Conservation (phyloP, 2,797 vertebrate genomes). For the Podargus strigoides region DNA sequence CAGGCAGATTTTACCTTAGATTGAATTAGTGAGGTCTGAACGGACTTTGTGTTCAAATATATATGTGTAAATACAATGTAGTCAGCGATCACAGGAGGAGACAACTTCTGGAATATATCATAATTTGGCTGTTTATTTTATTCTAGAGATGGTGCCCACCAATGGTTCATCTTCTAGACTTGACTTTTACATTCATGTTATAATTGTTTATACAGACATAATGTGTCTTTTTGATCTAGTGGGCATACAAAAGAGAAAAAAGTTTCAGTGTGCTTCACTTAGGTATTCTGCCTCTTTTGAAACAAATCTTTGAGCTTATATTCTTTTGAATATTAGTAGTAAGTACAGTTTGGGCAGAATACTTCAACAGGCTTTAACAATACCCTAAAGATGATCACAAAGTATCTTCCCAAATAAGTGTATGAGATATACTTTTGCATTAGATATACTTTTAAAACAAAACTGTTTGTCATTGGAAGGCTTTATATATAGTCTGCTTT, state of each 20-base stretch:
- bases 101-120: neutral
- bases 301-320: neutral
- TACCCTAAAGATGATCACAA: neutral
- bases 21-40: neutral
- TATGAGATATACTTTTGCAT: neutral
- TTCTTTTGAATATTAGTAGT: neutral
- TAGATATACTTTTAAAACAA: neutral
- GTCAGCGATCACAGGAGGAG: neutral
- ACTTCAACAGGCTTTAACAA: neutral
- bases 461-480: conserved; percentile 14
- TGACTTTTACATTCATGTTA: conserved; percentile 24
- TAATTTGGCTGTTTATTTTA: neutral
- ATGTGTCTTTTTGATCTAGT: neutral
- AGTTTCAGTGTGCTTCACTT: neutral
- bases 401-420: neutral
- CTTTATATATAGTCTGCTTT: neutral
- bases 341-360: neutral
- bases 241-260: conserved; percentile 7
- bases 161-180: neutral
- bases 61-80: neutral
- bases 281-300: neutral
- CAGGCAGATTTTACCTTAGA: neutral
- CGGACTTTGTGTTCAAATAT: neutral
- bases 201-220: conserved; percentile 4
- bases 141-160: conserved; percentile 11